phyloP scores from a whole-genome alignment of 2,797 vertebrate species.

The Lutjanus argentimaculatus region DNA sequence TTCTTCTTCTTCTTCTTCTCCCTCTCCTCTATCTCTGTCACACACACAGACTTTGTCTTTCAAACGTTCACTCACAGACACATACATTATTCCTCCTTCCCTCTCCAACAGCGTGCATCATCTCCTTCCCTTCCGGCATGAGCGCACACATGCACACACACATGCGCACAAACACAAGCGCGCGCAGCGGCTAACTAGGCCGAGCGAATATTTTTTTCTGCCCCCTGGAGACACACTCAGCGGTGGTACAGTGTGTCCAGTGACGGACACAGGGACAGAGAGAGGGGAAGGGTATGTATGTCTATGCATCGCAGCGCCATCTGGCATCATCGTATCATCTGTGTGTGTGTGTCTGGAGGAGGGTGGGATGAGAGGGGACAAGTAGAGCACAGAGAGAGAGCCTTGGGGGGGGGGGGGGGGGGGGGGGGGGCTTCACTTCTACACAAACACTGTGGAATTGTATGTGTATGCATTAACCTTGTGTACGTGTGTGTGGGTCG shows the following conservation, averaged over 20 bases:
- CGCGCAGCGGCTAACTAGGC: constrained; percentile 62
- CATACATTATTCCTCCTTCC: constrained; percentile 35
- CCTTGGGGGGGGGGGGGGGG: constrained; percentile 18
- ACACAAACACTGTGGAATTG: constrained; percentile 28
- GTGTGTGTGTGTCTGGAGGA: constrained; percentile 24
- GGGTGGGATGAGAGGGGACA: not conserved
- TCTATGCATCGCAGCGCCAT: constrained; percentile 55
- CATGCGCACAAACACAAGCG: not conserved
- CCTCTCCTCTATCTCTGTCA: constrained; percentile 2
- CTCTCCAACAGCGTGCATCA: constrained; percentile 24
- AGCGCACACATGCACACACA: constrained; percentile 14
- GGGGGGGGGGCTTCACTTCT: constrained; percentile 25
- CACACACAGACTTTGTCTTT: constrained; percentile 26
- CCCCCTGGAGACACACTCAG: constrained; percentile 66
- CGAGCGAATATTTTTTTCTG: constrained; percentile 47
- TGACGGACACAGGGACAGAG: constrained; percentile 42
- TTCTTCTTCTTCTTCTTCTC: constrained; percentile 6
- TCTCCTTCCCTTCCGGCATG: constrained; percentile 32
- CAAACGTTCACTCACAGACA: constrained; percentile 15
- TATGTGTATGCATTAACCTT: constrained; percentile 35
- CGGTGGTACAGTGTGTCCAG: constrained; percentile 62
- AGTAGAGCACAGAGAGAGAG: constrained; percentile 13
- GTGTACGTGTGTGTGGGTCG: constrained; percentile 14
- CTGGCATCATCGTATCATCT: constrained; percentile 50
- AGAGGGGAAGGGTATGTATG: constrained; percentile 15